These are phyloP conservation scores for Acanthochromis polyacanthus DNA, from an alignment of 2,113 vertebrate genomes.

Conservation along the genomic window DNA sequence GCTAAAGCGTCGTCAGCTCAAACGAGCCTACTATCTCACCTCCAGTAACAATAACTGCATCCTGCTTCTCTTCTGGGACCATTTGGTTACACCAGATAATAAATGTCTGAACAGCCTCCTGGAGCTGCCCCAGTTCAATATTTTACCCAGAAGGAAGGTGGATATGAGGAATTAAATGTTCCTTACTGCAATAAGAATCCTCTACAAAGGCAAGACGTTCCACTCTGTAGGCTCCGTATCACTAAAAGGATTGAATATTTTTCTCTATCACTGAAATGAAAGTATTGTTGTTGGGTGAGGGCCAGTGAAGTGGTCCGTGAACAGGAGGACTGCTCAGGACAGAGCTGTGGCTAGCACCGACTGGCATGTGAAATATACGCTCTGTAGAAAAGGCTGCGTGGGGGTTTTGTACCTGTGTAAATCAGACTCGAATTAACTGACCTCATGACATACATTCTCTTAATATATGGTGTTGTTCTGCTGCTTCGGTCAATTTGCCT, in stretches of 20 bases:
- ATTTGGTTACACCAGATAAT: constrained; percentile 11
- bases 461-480: constrained; percentile 67
- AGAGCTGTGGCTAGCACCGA: constrained; percentile 72
- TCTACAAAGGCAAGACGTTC: constrained; percentile 27
- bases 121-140: constrained; percentile 15
- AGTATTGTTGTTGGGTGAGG: constrained; percentile 56
- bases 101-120: background rate
- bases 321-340: constrained; percentile 63
- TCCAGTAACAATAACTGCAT: constrained; percentile 10
- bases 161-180: constrained; percentile 32
- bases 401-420: constrained; percentile 57
- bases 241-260: constrained; percentile 28
- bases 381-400: constrained; percentile 23
- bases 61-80: constrained; percentile 15
- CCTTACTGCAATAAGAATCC: constrained; percentile 9
- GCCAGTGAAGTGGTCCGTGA: constrained; percentile 65
- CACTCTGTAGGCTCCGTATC: constrained; percentile 42
- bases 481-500: constrained; percentile 33
- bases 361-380: constrained; percentile 54
- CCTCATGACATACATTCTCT: constrained; percentile 53
- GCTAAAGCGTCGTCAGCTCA: too few species aligned
- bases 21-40: background rate
- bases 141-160: constrained; percentile 36
- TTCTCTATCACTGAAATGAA: constrained; percentile 1
- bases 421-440: constrained; percentile 69